These are phyloP conservation scores for Corythornis vintsioides DNA, from an alignment of 2,113 vertebrate species.

Conservation along the genomic window DNA sequence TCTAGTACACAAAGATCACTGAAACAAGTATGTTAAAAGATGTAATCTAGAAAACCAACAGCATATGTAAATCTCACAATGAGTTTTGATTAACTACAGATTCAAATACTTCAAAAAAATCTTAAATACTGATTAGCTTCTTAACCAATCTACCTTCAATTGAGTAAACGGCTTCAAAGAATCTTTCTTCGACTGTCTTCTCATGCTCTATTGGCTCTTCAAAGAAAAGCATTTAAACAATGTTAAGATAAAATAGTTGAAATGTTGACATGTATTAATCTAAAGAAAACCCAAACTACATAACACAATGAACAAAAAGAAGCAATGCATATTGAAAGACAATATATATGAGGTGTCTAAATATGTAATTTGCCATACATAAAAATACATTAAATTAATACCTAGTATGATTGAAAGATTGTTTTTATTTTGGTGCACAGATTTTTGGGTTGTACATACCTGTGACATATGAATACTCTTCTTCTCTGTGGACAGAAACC, in stretches of 20 bases:
- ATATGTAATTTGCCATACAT: not conserved
- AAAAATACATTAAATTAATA: constrained; percentile 19
- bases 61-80: not conserved
- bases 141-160: constrained; percentile 66
- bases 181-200: constrained; percentile 76
- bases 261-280: not conserved
- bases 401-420: not conserved
- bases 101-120: not conserved
- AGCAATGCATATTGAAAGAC: constrained; percentile 34
- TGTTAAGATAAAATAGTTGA: not conserved
- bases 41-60: not conserved
- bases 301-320: constrained; percentile 51
- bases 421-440: not conserved
- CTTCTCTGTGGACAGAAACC: constrained; percentile 79
- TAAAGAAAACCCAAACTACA: constrained; percentile 7
- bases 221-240: constrained; percentile 67
- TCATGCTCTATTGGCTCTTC: constrained; percentile 77
- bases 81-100: not conserved
- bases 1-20: not conserved
- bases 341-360: constrained; percentile 25
- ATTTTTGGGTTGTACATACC: constrained; percentile 71
- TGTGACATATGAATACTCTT: constrained; percentile 79
- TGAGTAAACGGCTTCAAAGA: constrained; percentile 75
- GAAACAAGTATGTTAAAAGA: not conserved
- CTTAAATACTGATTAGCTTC: not conserved